phyloP scores from a whole-genome alignment of 1,140 invertebrate genomes.

The Lucilia cuprina region DNA sequence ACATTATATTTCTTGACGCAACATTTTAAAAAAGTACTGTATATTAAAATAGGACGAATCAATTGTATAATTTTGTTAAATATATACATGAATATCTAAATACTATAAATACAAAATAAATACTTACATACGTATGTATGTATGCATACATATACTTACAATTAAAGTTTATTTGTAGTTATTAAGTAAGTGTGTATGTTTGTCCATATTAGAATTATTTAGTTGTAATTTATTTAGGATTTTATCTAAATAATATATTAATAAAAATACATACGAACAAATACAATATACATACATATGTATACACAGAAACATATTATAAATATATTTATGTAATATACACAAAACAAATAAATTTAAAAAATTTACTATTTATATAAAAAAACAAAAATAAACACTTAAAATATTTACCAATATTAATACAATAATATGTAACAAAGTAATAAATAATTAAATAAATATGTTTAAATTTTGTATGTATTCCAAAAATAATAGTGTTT shows the following conservation, averaged over 20 bases:
- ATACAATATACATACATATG: too few relatives aligned
- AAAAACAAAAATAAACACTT: too few relatives aligned
- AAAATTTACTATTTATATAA: too few relatives aligned
- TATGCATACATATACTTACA: background rate
- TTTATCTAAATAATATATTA: background rate
- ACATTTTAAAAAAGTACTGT: background rate
- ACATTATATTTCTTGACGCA: background rate
- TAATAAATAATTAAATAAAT: too few relatives aligned
- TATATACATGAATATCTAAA: background rate
- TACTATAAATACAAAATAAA: background rate
- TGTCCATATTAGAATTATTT: slow-evolving; percentile 33
- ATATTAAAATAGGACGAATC: background rate
- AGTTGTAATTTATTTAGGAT: slow-evolving; percentile 16
- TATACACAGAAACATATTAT: too few relatives aligned
- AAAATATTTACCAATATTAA: too few relatives aligned
- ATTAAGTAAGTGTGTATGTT: slow-evolving; percentile 1
- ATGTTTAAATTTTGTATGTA: too few relatives aligned
- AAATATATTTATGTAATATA: too few relatives aligned
- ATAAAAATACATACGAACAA: background rate
- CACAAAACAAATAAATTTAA: too few relatives aligned
- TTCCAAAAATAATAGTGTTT: too few relatives aligned
- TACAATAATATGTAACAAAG: too few relatives aligned
- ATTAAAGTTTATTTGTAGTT: background rate
- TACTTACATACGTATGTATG: background rate
- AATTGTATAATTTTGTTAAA: background rate